Evolutionary conservation across 2,113 vertebrate genomes (phyloP).

Genomic region (Acrocephalus kingi): DNA sequence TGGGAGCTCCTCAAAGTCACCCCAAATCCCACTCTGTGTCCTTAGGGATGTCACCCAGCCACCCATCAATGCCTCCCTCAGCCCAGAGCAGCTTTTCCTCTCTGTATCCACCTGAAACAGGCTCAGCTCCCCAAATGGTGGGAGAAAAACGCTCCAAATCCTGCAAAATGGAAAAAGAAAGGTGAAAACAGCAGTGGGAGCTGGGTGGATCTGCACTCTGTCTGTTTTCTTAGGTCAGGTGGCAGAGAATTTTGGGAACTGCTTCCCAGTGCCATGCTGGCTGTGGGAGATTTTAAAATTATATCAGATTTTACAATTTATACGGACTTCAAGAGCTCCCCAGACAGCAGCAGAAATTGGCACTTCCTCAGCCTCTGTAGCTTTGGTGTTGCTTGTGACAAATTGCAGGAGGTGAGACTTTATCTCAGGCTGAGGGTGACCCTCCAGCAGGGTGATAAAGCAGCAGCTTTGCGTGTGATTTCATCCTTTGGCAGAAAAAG

Average conservation of each 20-base stretch:
- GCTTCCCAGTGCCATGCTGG: neutral
- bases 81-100: neutral
- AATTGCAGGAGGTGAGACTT: neutral
- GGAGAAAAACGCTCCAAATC: neutral
- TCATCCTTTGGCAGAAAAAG: conserved; percentile 1
- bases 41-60: neutral
- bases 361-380: neutral
- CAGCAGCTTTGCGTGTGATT: conserved; percentile 19
- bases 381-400: neutral
- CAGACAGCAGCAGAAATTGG: neutral
- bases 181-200: neutral
- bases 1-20: neutral
- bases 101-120: neutral
- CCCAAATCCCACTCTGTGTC: rapidly evolving
- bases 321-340: neutral
- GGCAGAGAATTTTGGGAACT: neutral
- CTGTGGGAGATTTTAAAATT: neutral
- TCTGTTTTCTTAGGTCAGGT: neutral
- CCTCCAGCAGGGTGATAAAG: neutral
- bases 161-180: neutral
- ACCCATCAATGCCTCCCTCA: neutral
- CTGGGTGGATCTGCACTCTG: neutral
- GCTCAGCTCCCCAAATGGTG: neutral
- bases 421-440: conserved; percentile 16
- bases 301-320: neutral